Conservation (phyloP, 2,113 vertebrate genomes). For the Axis porcinus region DNA sequence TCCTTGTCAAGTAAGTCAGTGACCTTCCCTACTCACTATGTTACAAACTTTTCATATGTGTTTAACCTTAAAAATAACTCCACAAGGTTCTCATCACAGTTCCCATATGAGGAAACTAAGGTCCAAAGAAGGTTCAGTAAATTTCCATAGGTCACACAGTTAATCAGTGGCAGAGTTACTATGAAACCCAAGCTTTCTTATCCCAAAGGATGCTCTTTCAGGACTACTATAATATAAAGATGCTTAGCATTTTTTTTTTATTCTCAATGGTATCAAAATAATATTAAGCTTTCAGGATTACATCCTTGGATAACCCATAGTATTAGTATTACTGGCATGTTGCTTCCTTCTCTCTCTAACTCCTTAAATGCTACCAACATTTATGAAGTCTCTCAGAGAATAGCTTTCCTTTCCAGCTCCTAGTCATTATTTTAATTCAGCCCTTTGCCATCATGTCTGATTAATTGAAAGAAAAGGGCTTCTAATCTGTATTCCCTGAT, state of each 20-base stretch:
- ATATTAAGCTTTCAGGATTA: not conserved
- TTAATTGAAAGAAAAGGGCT: not conserved
- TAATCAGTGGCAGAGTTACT: not conserved
- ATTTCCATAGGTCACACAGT: not conserved
- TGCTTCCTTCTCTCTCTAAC: not conserved
- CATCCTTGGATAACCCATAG: not conserved
- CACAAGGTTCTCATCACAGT: not conserved
- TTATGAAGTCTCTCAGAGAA: not conserved
- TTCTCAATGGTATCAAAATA: not conserved
- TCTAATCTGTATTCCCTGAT: not conserved
- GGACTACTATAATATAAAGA: not conserved
- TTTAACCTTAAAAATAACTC: not conserved
- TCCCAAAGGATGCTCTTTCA: not conserved
- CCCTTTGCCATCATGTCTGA: not conserved
- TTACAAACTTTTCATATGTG: not conserved
- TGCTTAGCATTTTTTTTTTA: not conserved
- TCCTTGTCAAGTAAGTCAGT: not conserved
- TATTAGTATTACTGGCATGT: not conserved
- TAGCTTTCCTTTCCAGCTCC: not conserved
- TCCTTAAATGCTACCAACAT: not conserved
- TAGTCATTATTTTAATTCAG: not conserved
- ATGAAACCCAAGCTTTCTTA: not conserved
- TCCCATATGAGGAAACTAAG: not conserved
- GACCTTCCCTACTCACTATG: not conserved
- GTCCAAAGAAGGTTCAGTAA: not conserved